Conservation (phyloP, 1,140 invertebrate genomes). For the Aethina tumida region DNA sequence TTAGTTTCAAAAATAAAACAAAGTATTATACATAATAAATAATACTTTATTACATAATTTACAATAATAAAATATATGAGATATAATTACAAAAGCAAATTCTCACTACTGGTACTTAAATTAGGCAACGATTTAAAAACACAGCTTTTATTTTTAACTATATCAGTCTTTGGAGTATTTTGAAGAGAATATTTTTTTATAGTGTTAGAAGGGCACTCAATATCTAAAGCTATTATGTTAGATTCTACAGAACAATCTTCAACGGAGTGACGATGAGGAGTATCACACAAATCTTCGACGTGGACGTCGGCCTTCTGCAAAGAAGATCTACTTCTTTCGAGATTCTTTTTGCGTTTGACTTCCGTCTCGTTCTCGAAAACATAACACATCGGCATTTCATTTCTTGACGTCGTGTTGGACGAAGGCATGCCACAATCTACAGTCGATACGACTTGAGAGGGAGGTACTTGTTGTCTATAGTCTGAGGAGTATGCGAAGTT, state of each 20-base stretch:
- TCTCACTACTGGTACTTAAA: conserved; percentile 52
- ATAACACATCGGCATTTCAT: conserved; percentile 24
- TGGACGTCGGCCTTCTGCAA: conserved; percentile 26
- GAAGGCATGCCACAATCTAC: conserved; percentile 47
- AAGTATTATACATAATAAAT: too few relatives aligned
- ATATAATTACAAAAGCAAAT: conserved; percentile 38
- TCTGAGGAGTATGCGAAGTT: conserved; percentile 32
- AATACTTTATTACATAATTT: conserved; percentile 7
- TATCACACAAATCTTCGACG: conserved; percentile 26
- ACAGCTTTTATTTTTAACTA: conserved; percentile 21
- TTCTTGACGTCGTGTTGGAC: conserved; percentile 21
- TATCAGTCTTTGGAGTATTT: conserved; percentile 26
- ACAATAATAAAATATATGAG: conserved; percentile 15
- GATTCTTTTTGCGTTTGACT: conserved; percentile 11
- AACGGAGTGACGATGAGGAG: conserved; percentile 24
- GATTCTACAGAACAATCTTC: conserved; percentile 15
- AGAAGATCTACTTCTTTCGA: conserved; percentile 22
- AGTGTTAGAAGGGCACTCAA: conserved; percentile 30
- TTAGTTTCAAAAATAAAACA: too few relatives aligned
- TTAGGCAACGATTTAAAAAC: conserved; percentile 52
- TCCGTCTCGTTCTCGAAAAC: conserved; percentile 22
- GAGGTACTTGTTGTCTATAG: conserved; percentile 24
- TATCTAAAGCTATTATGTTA: conserved; percentile 42
- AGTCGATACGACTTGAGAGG: conserved; percentile 45
- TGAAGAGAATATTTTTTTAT: conserved; percentile 18